Evolutionary conservation across 1,140 invertebrate genomes (phyloP).

Genomic region (Frieseomelitta varia): DNA sequence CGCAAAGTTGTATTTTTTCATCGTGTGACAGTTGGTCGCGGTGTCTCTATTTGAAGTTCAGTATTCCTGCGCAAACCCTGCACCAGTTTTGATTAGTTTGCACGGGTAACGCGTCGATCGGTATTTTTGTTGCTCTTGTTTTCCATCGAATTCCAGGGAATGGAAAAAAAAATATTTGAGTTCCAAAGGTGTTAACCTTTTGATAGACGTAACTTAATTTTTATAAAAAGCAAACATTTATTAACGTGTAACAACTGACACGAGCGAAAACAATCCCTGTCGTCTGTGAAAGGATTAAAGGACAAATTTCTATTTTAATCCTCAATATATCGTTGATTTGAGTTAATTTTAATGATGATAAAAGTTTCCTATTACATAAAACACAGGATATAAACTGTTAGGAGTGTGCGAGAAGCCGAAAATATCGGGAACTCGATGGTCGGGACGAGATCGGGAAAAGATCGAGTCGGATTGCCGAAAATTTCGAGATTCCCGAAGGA

Average conservation of each 20-base stretch:
- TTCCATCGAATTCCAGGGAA: neutral
- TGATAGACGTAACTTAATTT: neutral
- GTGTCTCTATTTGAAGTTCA: neutral
- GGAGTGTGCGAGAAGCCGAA: too few relatives aligned
- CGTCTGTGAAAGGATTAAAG: too few relatives aligned
- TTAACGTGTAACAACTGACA: neutral
- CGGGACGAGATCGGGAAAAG: too few relatives aligned
- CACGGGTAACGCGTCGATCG: neutral
- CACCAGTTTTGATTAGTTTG: constrained; percentile 11
- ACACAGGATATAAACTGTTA: neutral
- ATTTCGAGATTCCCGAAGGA: too few relatives aligned
- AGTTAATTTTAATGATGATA: too few relatives aligned
- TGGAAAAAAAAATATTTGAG: neutral
- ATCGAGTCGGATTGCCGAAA: too few relatives aligned
- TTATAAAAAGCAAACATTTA: neutral
- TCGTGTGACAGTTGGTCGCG: neutral
- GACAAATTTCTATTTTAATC: too few relatives aligned
- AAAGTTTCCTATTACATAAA: neutral
- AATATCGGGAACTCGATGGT: too few relatives aligned
- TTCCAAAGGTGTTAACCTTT: neutral
- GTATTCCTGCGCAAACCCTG: neutral
- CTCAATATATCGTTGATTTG: too few relatives aligned
- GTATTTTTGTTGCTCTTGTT: too few relatives aligned
- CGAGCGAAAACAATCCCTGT: neutral
- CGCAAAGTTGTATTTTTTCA: neutral